Percentiles rank a stretch among this genome's conserved stretches.
Evolutionary conservation across 1,140 invertebrate species (phyloP).

Genomic region (Cyrtorhinus lividipennis): DNA sequence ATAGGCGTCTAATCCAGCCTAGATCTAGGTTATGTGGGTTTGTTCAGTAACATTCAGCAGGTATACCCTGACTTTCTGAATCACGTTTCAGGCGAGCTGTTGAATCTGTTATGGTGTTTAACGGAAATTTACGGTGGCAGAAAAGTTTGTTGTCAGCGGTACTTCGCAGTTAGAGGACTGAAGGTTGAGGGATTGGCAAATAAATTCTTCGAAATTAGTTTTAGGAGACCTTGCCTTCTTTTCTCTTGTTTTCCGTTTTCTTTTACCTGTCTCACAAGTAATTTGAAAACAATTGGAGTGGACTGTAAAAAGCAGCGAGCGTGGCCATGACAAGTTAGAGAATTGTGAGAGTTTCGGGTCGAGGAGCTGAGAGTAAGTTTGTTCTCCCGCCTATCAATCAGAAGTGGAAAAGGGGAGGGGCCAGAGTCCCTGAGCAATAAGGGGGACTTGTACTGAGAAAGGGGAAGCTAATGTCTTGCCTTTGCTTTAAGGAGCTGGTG

Average conservation of each 20-base stretch:
- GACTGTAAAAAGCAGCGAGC: not conserved
- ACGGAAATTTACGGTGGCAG: too few species aligned
- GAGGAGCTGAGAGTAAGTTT: not conserved
- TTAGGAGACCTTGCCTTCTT: not conserved
- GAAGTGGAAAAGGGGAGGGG: not conserved
- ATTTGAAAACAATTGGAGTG: not conserved
- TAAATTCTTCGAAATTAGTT: not conserved
- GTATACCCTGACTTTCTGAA: too few species aligned
- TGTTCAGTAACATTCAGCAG: too few species aligned
- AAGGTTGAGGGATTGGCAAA: not conserved
- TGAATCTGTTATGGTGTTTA: too few species aligned
- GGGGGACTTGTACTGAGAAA: not conserved
- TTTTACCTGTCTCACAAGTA: not conserved
- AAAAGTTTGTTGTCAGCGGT: too few species aligned
- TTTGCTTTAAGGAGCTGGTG: not conserved
- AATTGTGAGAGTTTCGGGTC: not conserved
- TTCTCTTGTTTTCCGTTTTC: not conserved
- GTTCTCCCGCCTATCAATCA: conserved; percentile 2
- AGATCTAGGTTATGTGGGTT: too few species aligned
- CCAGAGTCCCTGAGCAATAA: not conserved
- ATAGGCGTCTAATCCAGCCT: too few species aligned
- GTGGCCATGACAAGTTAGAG: not conserved
- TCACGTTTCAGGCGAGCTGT: too few species aligned
- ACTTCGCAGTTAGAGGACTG: too few species aligned
- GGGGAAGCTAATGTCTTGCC: conserved; percentile 4